phyloP scores from a whole-genome alignment of 2,888 invertebrate genomes.

The Odontocerum albicorne region DNA sequence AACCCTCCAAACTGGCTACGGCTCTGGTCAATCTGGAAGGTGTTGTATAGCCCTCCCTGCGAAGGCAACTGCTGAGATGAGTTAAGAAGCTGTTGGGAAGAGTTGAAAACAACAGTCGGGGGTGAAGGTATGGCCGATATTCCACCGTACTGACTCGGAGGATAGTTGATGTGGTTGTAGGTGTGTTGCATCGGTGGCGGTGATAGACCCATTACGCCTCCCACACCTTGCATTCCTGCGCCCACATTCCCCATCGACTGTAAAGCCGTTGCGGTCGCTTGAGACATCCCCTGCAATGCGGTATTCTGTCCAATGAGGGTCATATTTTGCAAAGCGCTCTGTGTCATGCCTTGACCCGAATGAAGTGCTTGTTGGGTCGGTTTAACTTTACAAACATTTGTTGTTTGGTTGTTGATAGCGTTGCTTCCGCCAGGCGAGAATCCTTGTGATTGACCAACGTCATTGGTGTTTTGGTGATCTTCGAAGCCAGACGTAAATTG shows the following conservation, averaged over 20 bases:
- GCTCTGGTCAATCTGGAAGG: slow-evolving; percentile 77
- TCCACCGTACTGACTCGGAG: slow-evolving; percentile 73
- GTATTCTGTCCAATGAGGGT: slow-evolving; percentile 41
- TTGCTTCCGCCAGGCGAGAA: slow-evolving; percentile 32
- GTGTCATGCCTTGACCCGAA: slow-evolving; percentile 39
- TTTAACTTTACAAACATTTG: slow-evolving; percentile 82
- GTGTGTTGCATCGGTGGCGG: slow-evolving; percentile 66
- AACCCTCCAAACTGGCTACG: slow-evolving; percentile 81
- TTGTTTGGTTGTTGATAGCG: slow-evolving; percentile 40
- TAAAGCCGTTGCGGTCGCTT: slow-evolving; percentile 46
- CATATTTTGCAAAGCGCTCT: slow-evolving; percentile 44
- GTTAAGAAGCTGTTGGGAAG: slow-evolving; percentile 63
- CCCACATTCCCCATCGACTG: slow-evolving; percentile 45
- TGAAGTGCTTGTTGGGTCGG: slow-evolving; percentile 75
- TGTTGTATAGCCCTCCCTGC: slow-evolving; percentile 78
- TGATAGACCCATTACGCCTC: slow-evolving; percentile 45
- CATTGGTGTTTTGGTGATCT: slow-evolving; percentile 46
- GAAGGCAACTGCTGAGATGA: slow-evolving; percentile 64
- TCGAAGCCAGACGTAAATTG: slow-evolving; percentile 37
- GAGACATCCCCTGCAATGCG: slow-evolving; percentile 42
- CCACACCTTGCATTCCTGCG: slow-evolving; percentile 33
- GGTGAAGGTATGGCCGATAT: slow-evolving; percentile 88
- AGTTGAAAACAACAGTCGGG: slow-evolving; percentile 78
- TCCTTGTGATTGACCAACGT: slow-evolving; percentile 38
- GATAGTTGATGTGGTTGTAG: slow-evolving; percentile 71